Percentiles rank a stretch among this genome's conserved stretches.
These are phyloP conservation scores for Ophion obscuratus DNA, from an alignment of 2,888 invertebrate species.

Conservation along the genomic window DNA sequence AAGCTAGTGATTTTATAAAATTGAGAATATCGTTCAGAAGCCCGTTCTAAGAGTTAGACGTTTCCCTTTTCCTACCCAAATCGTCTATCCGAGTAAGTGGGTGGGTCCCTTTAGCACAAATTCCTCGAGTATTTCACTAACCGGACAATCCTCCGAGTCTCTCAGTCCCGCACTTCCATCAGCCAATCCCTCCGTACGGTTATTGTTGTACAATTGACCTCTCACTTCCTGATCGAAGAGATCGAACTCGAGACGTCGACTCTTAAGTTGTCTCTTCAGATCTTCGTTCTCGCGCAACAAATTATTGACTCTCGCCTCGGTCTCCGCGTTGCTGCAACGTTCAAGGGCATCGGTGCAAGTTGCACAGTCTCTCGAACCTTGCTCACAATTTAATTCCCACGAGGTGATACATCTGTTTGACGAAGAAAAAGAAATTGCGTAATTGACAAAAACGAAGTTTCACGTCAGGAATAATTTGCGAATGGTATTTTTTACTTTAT, in stretches of 20 bases:
- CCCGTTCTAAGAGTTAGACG: too few species aligned
- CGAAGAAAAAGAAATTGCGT: neutral
- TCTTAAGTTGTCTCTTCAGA: slow-evolving; percentile 73
- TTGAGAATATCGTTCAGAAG: too few species aligned
- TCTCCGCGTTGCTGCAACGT: slow-evolving; percentile 47
- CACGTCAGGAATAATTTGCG: neutral
- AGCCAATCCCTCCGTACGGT: slow-evolving; percentile 52
- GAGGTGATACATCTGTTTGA: slow-evolving; percentile 27
- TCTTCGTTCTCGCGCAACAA: slow-evolving; percentile 72
- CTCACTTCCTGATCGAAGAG: slow-evolving; percentile 75
- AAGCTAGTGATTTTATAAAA: too few species aligned
- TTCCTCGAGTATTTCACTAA: slow-evolving; percentile 68
- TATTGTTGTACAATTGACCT: slow-evolving; percentile 65
- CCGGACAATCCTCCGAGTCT: slow-evolving; percentile 60
- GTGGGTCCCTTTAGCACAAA: slow-evolving; percentile 62
- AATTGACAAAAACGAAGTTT: neutral
- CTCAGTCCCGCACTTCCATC: slow-evolving; percentile 47
- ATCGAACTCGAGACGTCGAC: slow-evolving; percentile 74
- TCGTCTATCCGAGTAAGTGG: slow-evolving; percentile 66
- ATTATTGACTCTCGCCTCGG: slow-evolving; percentile 58
- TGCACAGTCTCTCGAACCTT: slow-evolving; percentile 43
- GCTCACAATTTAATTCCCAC: slow-evolving; percentile 24
- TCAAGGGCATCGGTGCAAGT: slow-evolving; percentile 42
- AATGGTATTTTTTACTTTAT: slow-evolving; percentile 68
- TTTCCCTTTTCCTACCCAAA: too few species aligned